Percentiles rank a stretch among this genome's conserved stretches.
Evolutionary conservation across 1,140 invertebrate genomes (phyloP).

Genomic region (Geopemphigus sp.): DNA sequence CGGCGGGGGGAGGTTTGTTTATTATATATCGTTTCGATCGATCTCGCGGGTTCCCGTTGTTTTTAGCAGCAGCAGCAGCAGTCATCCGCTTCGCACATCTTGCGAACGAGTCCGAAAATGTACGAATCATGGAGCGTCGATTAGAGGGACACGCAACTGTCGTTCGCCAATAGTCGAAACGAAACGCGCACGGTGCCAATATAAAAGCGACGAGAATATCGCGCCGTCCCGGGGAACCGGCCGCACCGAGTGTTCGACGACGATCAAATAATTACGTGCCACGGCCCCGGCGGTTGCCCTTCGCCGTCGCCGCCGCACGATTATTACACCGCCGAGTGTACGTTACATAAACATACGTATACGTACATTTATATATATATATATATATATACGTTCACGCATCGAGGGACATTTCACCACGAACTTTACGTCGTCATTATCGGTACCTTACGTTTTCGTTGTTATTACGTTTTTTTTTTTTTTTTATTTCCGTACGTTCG

Average conservation of each 20-base stretch:
- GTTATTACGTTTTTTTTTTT: conserved; percentile 1
- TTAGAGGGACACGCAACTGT: conserved; percentile 26
- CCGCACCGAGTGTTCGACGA: too few species aligned
- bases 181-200: not conserved
- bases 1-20: too few species aligned
- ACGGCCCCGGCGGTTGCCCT: not conserved
- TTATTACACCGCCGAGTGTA: too few species aligned
- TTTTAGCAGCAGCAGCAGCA: too few species aligned
- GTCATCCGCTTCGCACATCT: conserved; percentile 17
- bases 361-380: too few species aligned
- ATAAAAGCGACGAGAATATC: not conserved
- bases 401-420: conserved; percentile 39
- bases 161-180: not conserved
- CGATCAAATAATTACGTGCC: too few species aligned
- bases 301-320: not conserved
- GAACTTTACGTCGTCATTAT: conserved; percentile 31
- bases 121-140: conserved; percentile 34
- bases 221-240: not conserved
- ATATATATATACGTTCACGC: conserved; percentile 33
- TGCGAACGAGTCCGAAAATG: conserved; percentile 12
- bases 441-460: conserved; percentile 40
- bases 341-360: too few species aligned
- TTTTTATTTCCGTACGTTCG: conserved; percentile 26
- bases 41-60: not conserved
- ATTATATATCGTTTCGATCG: too few species aligned